Conservation (phyloP, 2,888 invertebrate species). For the Agrochola litura region DNA sequence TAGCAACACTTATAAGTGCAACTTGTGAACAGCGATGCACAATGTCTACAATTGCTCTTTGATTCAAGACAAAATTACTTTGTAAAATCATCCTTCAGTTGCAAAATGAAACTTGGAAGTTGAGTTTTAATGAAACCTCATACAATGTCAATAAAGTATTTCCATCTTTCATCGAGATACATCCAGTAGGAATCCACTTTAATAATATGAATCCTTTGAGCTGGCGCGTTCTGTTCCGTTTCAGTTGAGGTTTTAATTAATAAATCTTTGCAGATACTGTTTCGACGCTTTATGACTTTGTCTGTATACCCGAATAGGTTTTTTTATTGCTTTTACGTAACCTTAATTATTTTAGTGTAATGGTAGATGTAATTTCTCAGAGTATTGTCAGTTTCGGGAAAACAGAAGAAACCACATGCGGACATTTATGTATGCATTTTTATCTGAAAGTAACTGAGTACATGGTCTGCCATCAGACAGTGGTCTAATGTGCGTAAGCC, state of each 20-base stretch:
- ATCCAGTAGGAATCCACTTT: slow-evolving; percentile 44
- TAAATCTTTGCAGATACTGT: slow-evolving; percentile 40
- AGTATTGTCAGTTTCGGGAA: not conserved
- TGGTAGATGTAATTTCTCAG: not conserved
- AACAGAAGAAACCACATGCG: not conserved
- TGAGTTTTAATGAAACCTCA: slow-evolving; percentile 38
- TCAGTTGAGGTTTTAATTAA: slow-evolving; percentile 57
- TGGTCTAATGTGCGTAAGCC: not conserved
- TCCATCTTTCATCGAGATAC: slow-evolving; percentile 17
- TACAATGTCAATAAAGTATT: slow-evolving; percentile 33
- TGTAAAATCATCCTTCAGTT: slow-evolving; percentile 5
- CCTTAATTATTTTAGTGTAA: not conserved
- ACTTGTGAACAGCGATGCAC: not conserved
- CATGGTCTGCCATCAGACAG: too few relatives aligned
- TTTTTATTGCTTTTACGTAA: slow-evolving; percentile 13
- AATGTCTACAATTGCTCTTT: not conserved
- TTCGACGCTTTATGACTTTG: slow-evolving; percentile 21
- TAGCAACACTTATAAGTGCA: not conserved
- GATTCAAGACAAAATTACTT: not conserved
- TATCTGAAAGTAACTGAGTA: not conserved
- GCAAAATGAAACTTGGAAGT: not conserved
- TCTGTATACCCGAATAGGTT: not conserved
- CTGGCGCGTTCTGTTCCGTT: slow-evolving; percentile 42
- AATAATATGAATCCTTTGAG: slow-evolving; percentile 58
- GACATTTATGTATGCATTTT: too few relatives aligned